A percentile compares a stretch with the other conserved stretches of the same genome.
Evolutionary conservation across 2,113 vertebrate species (phyloP).

Genomic region (Trichomycterus rosablanca): DNA sequence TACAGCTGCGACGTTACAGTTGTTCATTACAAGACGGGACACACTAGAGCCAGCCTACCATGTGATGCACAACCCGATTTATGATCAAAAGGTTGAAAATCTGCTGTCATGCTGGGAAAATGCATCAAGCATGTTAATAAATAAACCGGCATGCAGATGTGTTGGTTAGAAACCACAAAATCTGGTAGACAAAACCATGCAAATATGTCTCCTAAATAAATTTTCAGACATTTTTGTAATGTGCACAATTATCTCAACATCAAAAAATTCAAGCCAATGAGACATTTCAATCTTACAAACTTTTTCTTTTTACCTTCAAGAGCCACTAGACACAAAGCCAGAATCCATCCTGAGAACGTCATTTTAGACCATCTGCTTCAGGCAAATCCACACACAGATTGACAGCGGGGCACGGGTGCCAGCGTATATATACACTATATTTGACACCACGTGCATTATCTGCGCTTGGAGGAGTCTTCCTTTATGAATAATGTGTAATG

Average conservation of each 20-base stretch:
- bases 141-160: too few relatives aligned
- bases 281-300: conserved; percentile 23
- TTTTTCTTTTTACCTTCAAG: conserved; percentile 59
- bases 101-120: background rate
- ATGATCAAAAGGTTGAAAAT: background rate
- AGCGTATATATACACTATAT: conserved; percentile 42
- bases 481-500: conserved; percentile 49
- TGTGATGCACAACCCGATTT: background rate
- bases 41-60: background rate
- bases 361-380: conserved; percentile 49
- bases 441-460: conserved; percentile 43
- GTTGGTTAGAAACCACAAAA: too few relatives aligned
- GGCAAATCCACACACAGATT: conserved; percentile 45
- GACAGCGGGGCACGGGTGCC: conserved; percentile 44
- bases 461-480: conserved; percentile 43
- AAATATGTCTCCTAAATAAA: conserved; percentile 41
- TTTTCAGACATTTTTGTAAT: conserved; percentile 16
- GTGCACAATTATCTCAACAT: conserved; percentile 23
- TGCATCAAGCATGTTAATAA: background rate
- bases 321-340: conserved; percentile 53
- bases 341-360: conserved; percentile 52
- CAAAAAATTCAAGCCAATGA: conserved; percentile 23
- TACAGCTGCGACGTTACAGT: conserved; percentile 14
- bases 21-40: conserved; percentile 1
- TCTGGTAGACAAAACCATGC: conserved; percentile 23